Conservation (phyloP, 2,888 invertebrate species). For the Homarus gammarus region DNA sequence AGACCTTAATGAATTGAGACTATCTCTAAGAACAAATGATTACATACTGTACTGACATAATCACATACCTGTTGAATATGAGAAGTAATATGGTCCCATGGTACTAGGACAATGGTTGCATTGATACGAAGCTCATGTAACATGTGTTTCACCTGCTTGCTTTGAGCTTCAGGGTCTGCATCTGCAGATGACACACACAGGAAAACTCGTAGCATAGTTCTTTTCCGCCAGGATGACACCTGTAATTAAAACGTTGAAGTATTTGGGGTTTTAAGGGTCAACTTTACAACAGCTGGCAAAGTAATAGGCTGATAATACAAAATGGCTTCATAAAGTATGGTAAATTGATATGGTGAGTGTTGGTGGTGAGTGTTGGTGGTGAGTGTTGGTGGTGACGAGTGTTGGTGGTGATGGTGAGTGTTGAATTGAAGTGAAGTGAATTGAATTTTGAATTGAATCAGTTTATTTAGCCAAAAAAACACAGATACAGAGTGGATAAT, state of each 20-base stretch:
- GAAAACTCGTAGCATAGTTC: slow-evolving; percentile 89
- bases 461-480: too few relatives aligned
- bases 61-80: slow-evolving; percentile 32
- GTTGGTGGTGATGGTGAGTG: too few relatives aligned
- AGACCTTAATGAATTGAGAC: too few relatives aligned
- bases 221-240: slow-evolving; percentile 75
- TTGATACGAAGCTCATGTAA: slow-evolving; percentile 75
- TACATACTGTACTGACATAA: too few relatives aligned
- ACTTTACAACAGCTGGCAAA: not conserved
- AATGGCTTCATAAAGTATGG: not conserved
- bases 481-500: too few relatives aligned
- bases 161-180: slow-evolving; percentile 77
- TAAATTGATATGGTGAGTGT: too few relatives aligned
- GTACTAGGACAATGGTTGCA: slow-evolving; percentile 68
- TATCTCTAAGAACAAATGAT: too few relatives aligned
- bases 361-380: too few relatives aligned
- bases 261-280: not conserved
- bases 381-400: too few relatives aligned
- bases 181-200: slow-evolving; percentile 83
- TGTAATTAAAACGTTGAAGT: slow-evolving; percentile 15
- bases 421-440: too few relatives aligned
- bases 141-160: slow-evolving; percentile 70
- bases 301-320: not conserved
- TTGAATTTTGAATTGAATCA: too few relatives aligned
- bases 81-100: slow-evolving; percentile 53